Base-by-base conservation (phyloP, 1,140 invertebrate genomes). In the Daktulosphaira vitifoliae region DNA sequence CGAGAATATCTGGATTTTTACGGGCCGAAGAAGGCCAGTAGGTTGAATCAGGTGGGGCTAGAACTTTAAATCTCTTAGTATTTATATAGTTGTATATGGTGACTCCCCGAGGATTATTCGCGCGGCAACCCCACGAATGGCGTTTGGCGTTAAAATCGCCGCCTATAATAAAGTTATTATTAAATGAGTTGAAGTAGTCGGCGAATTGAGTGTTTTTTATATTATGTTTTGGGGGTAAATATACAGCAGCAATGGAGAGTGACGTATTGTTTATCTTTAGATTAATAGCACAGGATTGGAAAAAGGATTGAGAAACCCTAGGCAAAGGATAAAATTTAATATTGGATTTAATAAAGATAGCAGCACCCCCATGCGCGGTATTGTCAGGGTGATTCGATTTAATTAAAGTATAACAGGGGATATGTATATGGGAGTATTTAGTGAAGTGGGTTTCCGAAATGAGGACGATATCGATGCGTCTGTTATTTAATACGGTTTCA, bases 1-100 rank as follows among this genome's bases (percentile, higher is more conserved):
- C 76, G 2, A 76, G 67, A 0, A 72, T 70, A 37, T 76, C 74
- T 0, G 73, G 74, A 4, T 65, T 72, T 68, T 68, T 76, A 4
- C 70, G 68, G 18, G 51, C 46, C 11, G 71, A 75, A 33, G 71
- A 72, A 18, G 69, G 73, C 50, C 74, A 77, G 66, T 75, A 74
- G 0, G 76, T 79, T 39, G 75, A 74, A 68, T 67, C 72, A 26
- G 71, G 72, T 18, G 71, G 69, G 25, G 71, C 71, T 37, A 72
- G 20, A 37, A 42, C 29, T 56, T 37, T 39, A 25, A 42, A 37
- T 13, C 18, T 42, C 8, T 46, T 42, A 13, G 52, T 39, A 26
- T 67, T 65, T 13, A 73, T 52, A 18, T 71, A 68, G 37, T 73
- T 71, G 0, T 16, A 52, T 9, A 52, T 48, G 22, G 73, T 71